Conservation (phyloP, 2,888 invertebrate species). For the Drosophila algonquin region DNA sequence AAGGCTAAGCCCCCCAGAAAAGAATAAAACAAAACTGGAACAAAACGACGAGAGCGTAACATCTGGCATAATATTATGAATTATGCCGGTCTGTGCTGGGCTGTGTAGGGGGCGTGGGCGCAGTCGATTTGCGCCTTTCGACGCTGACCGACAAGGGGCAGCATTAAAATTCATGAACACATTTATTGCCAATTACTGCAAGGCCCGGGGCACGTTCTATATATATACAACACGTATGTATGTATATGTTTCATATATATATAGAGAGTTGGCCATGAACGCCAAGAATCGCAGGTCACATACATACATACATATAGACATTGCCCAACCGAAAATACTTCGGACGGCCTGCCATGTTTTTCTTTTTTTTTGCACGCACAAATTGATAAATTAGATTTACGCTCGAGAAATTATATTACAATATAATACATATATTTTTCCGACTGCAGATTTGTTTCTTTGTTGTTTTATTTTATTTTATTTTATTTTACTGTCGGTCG, state of each 20-base stretch:
- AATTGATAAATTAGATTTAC: slow-evolving; percentile 81
- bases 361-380: slow-evolving; percentile 48
- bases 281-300: slow-evolving; percentile 27
- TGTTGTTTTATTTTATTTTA: slow-evolving; percentile 45
- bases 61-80: slow-evolving; percentile 76
- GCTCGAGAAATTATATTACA: slow-evolving; percentile 79
- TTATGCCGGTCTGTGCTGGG: slow-evolving; percentile 48
- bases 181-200: slow-evolving; percentile 81
- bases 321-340: slow-evolving; percentile 32
- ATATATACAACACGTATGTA: slow-evolving; percentile 48
- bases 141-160: slow-evolving; percentile 59
- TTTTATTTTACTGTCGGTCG: slow-evolving; percentile 5
- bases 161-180: slow-evolving; percentile 82
- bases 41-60: slow-evolving; percentile 31
- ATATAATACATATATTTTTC: slow-evolving; percentile 65
- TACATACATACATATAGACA: not conserved
- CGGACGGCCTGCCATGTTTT: slow-evolving; percentile 50
- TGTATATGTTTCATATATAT: not conserved
- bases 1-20: slow-evolving; percentile 20
- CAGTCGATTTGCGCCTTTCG: slow-evolving; percentile 14
- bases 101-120: not conserved
- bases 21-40: slow-evolving; percentile 30
- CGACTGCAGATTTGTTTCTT: slow-evolving; percentile 55
- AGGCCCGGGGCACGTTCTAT: slow-evolving; percentile 67
- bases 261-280: not conserved